Evolutionary conservation across 2,797 vertebrate species (phyloP).

Genomic region (Lithobates pipiens): DNA sequence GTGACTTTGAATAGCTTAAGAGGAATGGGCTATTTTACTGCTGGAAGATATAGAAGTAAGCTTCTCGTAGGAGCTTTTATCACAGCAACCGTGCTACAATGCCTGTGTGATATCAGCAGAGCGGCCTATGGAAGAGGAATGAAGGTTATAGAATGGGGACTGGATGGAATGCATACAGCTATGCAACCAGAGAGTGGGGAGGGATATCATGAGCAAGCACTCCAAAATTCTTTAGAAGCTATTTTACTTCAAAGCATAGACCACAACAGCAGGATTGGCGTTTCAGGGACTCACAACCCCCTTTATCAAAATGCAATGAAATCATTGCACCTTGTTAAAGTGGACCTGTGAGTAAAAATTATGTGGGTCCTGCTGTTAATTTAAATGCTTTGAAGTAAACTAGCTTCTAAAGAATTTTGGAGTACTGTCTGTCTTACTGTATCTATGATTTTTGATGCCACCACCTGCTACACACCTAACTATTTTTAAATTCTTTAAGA

Average conservation of each 20-base stretch:
- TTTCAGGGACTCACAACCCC: no score
- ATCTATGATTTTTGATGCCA: no score
- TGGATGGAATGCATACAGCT: background rate
- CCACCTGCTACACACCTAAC: no score
- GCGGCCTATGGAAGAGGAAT: background rate
- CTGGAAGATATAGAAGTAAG: slow-evolving; percentile 37
- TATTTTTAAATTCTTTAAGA: no score
- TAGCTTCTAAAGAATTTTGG: no score
- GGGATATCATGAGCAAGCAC: background rate
- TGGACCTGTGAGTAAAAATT: no score
- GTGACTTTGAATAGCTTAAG: slow-evolving; percentile 30
- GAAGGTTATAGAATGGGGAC: background rate
- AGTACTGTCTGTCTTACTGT: no score
- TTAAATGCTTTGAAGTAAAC: no score
- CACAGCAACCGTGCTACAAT: slow-evolving; percentile 16
- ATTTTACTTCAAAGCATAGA: background rate
- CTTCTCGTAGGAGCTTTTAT: slow-evolving; percentile 21
- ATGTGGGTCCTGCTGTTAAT: no score
- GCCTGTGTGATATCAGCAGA: slow-evolving; percentile 3
- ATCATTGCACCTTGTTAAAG: no score
- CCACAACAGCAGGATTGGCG: no score
- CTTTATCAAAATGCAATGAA: no score
- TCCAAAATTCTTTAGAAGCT: background rate
- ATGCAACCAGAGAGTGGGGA: background rate
- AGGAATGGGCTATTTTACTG: slow-evolving; percentile 35